Evolutionary conservation across 2,113 vertebrate species (phyloP).

Genomic region (Etheostoma spectabile): DNA sequence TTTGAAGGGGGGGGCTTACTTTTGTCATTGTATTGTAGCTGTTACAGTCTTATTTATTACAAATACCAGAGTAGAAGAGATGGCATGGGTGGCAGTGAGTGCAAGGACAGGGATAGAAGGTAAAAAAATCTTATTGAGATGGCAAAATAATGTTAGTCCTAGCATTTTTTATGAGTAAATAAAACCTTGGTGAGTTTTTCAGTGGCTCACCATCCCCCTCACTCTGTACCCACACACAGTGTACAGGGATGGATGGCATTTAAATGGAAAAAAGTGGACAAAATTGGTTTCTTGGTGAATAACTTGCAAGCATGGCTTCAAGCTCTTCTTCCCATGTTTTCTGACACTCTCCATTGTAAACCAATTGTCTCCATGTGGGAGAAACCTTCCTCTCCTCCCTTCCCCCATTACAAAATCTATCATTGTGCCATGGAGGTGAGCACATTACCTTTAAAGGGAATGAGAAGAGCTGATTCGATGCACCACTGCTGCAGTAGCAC

Average conservation of each 20-base stretch:
- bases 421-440: constrained; percentile 16
- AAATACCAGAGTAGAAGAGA: neutral
- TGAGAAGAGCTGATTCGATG: constrained; percentile 44
- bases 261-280: constrained; percentile 10
- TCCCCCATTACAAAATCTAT: constrained; percentile 39
- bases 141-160: neutral
- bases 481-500: constrained; percentile 10
- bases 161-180: neutral
- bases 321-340: constrained; percentile 20
- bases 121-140: too few species aligned
- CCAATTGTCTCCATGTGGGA: constrained; percentile 22
- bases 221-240: neutral
- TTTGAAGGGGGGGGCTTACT: neutral
- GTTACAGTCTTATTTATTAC: constrained; percentile 1
- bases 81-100: neutral
- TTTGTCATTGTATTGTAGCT: neutral
- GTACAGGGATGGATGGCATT: constrained; percentile 27
- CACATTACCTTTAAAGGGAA: constrained; percentile 11
- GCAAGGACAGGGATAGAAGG: neutral
- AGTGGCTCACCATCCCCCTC: neutral
- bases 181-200: constrained; percentile 8
- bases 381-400: constrained; percentile 11
- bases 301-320: constrained; percentile 26
- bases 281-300: constrained; percentile 56
- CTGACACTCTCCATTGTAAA: constrained; percentile 45